A percentile compares a stretch with the other conserved stretches of the same genome.
Conservation (phyloP, 2,888 invertebrate genomes). For the Nezara viridula region DNA sequence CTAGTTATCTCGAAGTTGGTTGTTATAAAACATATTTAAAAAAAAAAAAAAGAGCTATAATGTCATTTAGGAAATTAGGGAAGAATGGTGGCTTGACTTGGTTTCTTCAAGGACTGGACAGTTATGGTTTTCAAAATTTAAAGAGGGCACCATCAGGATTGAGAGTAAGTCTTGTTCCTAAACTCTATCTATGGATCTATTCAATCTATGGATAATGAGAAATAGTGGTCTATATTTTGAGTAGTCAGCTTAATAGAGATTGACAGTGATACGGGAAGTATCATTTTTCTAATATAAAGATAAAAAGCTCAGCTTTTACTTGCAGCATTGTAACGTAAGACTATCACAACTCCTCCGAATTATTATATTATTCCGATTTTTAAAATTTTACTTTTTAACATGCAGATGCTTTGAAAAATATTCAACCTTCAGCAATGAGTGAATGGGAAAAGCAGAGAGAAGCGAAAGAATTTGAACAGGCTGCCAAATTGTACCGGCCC, state of each 20-base stretch:
- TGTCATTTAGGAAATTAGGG: too few relatives aligned
- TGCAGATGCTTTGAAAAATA: slow-evolving; percentile 67
- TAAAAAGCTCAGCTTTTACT: not conserved
- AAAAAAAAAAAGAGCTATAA: too few relatives aligned
- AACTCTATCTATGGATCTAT: too few relatives aligned
- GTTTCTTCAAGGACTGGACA: not conserved
- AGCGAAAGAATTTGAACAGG: slow-evolving; percentile 83
- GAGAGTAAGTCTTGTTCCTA: not conserved
- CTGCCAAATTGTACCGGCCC: slow-evolving; percentile 79
- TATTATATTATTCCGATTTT: not conserved
- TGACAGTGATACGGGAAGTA: too few relatives aligned
- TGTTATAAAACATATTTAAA: too few relatives aligned
- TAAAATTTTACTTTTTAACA: slow-evolving; percentile 8
- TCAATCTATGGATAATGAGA: not conserved
- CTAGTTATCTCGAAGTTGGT: too few relatives aligned
- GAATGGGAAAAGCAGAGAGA: slow-evolving; percentile 89
- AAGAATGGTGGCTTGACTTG: too few relatives aligned
- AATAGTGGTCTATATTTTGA: not conserved
- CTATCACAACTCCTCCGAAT: not conserved
- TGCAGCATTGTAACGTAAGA: not conserved
- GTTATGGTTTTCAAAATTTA: not conserved
- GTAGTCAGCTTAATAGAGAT: not conserved
- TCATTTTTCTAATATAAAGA: not conserved
- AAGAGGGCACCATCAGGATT: not conserved
- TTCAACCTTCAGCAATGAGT: slow-evolving; percentile 73